Conservation (phyloP, 2,888 invertebrate genomes). For the Caenorhabditis sp. region DNA sequence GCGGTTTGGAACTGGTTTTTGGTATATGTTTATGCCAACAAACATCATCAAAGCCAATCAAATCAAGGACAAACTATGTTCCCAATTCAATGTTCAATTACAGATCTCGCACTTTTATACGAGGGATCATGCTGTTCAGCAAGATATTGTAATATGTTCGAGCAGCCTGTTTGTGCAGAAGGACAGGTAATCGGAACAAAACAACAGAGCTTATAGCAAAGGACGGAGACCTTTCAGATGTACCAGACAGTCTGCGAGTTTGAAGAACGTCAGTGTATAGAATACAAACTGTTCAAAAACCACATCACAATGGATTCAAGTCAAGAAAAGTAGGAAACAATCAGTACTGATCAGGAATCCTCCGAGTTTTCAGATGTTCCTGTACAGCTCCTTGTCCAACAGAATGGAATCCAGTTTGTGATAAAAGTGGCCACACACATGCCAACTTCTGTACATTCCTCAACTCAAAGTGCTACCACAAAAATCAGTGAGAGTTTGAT, state of each 20-base stretch:
- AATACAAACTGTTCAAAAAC: slow-evolving; percentile 59
- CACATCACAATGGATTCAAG: slow-evolving; percentile 67
- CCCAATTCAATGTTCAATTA: slow-evolving; percentile 11
- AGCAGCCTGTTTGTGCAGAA: slow-evolving; percentile 71
- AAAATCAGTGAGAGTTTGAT: slow-evolving; percentile 65
- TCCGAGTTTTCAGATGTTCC: slow-evolving; percentile 46
- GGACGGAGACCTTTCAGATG: slow-evolving; percentile 60
- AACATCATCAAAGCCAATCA: slow-evolving; percentile 21
- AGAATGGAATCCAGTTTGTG: slow-evolving; percentile 73
- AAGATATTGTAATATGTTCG: slow-evolving; percentile 68
- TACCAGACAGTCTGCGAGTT: slow-evolving; percentile 66
- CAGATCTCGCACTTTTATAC: slow-evolving; percentile 65
- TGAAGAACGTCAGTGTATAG: slow-evolving; percentile 71
- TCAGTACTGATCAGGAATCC: background rate
- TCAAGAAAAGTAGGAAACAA: slow-evolving; percentile 48
- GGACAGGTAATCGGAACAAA: slow-evolving; percentile 57
- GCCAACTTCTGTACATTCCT: slow-evolving; percentile 71
- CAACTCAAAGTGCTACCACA: slow-evolving; percentile 70
- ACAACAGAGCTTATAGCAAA: background rate
- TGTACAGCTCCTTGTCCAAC: slow-evolving; percentile 67
- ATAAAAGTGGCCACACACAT: slow-evolving; percentile 72
- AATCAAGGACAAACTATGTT: slow-evolving; percentile 27
- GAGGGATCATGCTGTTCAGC: slow-evolving; percentile 71
- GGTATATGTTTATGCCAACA: slow-evolving; percentile 21
- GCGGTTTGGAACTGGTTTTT: slow-evolving; percentile 41